Conservation (phyloP, 2,113 vertebrate species). For the Oryzias melastigma region DNA sequence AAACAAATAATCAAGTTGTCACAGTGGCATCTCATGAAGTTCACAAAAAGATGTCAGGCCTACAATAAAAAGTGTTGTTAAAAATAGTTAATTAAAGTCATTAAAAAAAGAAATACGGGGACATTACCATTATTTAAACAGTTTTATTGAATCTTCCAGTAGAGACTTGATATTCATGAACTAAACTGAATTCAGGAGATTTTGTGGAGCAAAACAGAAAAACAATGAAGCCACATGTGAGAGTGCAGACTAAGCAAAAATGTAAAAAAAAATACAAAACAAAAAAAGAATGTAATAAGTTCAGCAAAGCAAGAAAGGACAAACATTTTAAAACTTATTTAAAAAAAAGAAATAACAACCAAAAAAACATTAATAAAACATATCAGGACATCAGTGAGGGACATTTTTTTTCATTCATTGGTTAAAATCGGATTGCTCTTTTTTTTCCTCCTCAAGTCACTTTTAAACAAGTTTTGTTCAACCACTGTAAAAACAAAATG, state of each 20-base stretch:
- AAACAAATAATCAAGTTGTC: too few species aligned
- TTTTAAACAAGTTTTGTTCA: conserved; percentile 46
- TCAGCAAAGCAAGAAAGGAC: conserved; percentile 65
- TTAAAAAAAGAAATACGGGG: conserved; percentile 57
- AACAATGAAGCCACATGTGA: conserved; percentile 60
- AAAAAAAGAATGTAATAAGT: conserved; percentile 72
- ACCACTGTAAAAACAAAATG: conserved; percentile 52
- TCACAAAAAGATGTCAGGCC: too few species aligned
- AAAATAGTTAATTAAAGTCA: too few species aligned
- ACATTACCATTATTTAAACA: conserved; percentile 84
- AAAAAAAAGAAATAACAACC: conserved; percentile 42
- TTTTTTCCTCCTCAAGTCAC: conserved; percentile 53
- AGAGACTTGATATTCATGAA: conserved; percentile 91
- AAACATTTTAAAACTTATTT: conserved; percentile 63
- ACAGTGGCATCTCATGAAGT: too few species aligned
- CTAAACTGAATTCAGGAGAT: conserved; percentile 89
- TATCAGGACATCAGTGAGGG: conserved; percentile 50
- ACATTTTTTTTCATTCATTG: conserved; percentile 48
- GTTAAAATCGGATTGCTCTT: conserved; percentile 55
- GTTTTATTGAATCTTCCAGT: conserved; percentile 96
- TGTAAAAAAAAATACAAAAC: conserved; percentile 38
- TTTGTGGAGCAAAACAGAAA: conserved; percentile 78
- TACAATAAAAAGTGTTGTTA: conserved; percentile 31
- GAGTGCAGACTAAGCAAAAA: conserved; percentile 86
- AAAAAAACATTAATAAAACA: background rate